phyloP scores from a whole-genome alignment of 2,888 invertebrate species.

The Synanthedon andrenaeformis region DNA sequence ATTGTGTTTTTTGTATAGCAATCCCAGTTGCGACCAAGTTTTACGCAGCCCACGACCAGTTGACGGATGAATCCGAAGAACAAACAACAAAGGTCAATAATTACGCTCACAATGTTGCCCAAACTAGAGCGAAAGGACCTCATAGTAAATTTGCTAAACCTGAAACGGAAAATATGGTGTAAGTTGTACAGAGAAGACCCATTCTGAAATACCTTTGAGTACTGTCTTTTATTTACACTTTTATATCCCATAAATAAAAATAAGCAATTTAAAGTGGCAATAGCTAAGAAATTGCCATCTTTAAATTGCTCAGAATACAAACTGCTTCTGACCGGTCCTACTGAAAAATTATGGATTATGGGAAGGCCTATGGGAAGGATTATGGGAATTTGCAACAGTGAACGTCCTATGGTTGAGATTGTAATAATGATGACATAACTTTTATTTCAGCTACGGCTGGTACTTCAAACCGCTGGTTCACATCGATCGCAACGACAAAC shows the following conservation, averaged over 20 bases:
- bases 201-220: too few species aligned
- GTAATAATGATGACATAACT: too few species aligned
- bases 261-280: background rate
- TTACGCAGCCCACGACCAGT: conserved; percentile 51
- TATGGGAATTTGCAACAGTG: too few species aligned
- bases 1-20: conserved; percentile 16
- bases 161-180: conserved; percentile 49
- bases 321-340: too few species aligned
- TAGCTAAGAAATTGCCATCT: too few species aligned
- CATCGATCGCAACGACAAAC: conserved; percentile 41
- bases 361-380: too few species aligned
- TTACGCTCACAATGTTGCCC: conserved; percentile 43
- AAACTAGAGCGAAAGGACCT: conserved; percentile 50
- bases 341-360: too few species aligned
- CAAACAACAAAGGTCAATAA: conserved; percentile 34
- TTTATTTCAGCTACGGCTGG: conserved; percentile 49
- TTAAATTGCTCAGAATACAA: too few species aligned
- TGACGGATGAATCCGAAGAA: conserved; percentile 30
- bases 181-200: conserved; percentile 8
- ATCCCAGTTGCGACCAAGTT: conserved; percentile 55
- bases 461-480: conserved; percentile 31
- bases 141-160: conserved; percentile 42
- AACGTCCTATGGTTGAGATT: too few species aligned
- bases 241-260: too few species aligned
- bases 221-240: background rate